Evolutionary conservation across 1,140 invertebrate genomes (phyloP).

Genomic region (Venturia canescens): DNA sequence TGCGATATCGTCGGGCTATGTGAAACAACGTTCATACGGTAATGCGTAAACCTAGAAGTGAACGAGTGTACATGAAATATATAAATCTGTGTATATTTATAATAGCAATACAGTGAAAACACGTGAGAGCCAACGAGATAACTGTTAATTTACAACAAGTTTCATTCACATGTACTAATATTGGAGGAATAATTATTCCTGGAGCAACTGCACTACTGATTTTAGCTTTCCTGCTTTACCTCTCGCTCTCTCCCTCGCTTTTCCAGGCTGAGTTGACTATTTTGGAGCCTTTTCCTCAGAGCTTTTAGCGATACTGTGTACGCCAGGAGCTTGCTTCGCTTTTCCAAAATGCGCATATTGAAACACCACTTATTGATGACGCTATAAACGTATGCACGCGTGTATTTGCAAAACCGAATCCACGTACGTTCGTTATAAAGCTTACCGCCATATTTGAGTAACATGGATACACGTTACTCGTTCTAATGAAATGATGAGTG

Average conservation of each 20-base stretch:
- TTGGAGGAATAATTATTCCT: conserved; percentile 26
- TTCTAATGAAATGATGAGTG: too few relatives aligned
- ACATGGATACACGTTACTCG: too few relatives aligned
- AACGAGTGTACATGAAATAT: not conserved
- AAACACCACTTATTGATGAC: too few relatives aligned
- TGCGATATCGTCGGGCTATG: not conserved
- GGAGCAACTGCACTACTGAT: not conserved
- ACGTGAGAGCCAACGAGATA: not conserved
- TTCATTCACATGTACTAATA: not conserved
- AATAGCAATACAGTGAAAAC: not conserved
- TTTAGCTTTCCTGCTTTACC: not conserved
- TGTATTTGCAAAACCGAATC: too few relatives aligned
- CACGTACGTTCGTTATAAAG: too few relatives aligned
- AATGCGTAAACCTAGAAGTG: not conserved
- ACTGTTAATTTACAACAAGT: conserved; percentile 27
- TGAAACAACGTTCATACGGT: not conserved
- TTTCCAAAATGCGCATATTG: too few relatives aligned
- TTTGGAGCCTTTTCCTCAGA: too few relatives aligned
- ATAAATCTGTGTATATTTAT: not conserved
- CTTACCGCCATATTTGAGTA: too few relatives aligned
- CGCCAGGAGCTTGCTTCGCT: too few relatives aligned
- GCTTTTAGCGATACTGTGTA: too few relatives aligned
- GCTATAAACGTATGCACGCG: too few relatives aligned
- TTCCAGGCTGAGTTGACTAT: not conserved
- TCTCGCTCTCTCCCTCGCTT: not conserved